phyloP scores from a whole-genome alignment of 2,797 vertebrate species.

The Microctenopoma steveboyesi region DNA sequence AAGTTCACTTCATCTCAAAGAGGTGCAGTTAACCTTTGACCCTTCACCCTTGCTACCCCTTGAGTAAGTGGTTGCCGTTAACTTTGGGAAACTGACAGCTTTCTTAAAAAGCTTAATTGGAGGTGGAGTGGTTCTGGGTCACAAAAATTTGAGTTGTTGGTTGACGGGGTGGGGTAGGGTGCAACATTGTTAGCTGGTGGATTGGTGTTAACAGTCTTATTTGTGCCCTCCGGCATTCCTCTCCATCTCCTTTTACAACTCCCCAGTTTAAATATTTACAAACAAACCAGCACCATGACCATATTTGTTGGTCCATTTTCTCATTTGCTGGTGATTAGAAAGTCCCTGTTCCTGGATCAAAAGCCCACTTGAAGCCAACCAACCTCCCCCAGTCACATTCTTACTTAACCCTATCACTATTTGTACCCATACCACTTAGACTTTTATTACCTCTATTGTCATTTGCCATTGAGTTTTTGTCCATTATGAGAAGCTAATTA shows the following conservation, averaged over 20 bases:
- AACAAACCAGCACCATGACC: slow-evolving; percentile 56
- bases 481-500: background rate
- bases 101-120: slow-evolving; percentile 65
- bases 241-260: slow-evolving; percentile 61
- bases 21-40: slow-evolving; percentile 82
- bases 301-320: slow-evolving; percentile 68
- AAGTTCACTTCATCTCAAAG: slow-evolving; percentile 76
- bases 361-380: slow-evolving; percentile 45
- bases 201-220: slow-evolving; percentile 45
- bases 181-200: slow-evolving; percentile 33
- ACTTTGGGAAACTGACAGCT: slow-evolving; percentile 74
- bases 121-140: slow-evolving; percentile 44
- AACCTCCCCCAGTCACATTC: slow-evolving; percentile 13
- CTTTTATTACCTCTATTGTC: slow-evolving; percentile 27
- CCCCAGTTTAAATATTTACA: slow-evolving; percentile 78
- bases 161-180: slow-evolving; percentile 1
- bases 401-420: slow-evolving; percentile 33
- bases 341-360: slow-evolving; percentile 55
- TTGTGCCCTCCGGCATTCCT: slow-evolving; percentile 52
- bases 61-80: slow-evolving; percentile 74
- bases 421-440: slow-evolving; percentile 13
- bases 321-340: slow-evolving; percentile 73
- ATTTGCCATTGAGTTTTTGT: slow-evolving; percentile 21
- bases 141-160: slow-evolving; percentile 31
- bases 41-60: slow-evolving; percentile 73